A percentile compares a stretch with the other conserved stretches of the same genome.
Conservation (phyloP, 92 coral and sea anemone genomes). For the Scolanthus callimorphus region DNA sequence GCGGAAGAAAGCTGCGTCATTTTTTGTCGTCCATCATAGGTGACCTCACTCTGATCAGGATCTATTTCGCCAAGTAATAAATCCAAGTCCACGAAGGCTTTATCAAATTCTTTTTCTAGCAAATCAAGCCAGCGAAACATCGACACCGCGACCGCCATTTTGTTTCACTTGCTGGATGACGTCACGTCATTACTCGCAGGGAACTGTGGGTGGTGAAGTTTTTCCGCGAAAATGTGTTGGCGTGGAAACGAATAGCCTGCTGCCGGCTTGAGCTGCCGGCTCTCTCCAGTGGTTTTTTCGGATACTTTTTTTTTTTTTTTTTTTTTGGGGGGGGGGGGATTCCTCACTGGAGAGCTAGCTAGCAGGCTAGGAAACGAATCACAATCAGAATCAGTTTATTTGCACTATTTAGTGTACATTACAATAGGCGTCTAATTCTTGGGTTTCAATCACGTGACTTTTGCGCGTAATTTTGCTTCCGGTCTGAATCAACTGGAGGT, state of each 20-base stretch:
- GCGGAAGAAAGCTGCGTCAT: constrained; percentile 97
- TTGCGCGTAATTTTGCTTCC: too few relatives aligned
- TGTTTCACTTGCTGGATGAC: constrained; percentile 37
- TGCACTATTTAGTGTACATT: too few relatives aligned
- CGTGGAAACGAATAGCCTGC: background rate
- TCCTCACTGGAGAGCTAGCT: too few relatives aligned
- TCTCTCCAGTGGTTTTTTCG: too few relatives aligned
- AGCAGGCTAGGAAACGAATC: too few relatives aligned
- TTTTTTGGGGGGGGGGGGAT: too few relatives aligned
- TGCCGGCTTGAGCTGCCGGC: too few relatives aligned
- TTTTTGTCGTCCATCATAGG: constrained; percentile 94
- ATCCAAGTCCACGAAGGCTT: constrained; percentile 92
- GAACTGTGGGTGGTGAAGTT: constrained; percentile 9
- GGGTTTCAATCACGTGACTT: too few relatives aligned
- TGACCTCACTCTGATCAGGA: constrained; percentile 97
- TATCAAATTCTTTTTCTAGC: constrained; percentile 95
- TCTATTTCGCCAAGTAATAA: constrained; percentile 90
- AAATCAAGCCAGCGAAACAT: constrained; percentile 99
- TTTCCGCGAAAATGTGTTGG: background rate
- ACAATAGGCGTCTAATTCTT: too few relatives aligned
- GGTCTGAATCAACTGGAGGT: too few relatives aligned
- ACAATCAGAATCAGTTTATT: too few relatives aligned
- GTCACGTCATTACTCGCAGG: constrained; percentile 17
- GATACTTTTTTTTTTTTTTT: too few relatives aligned
- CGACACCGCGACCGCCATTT: constrained; percentile 99